Conservation (phyloP, 2,888 invertebrate species). For the Brachyopa scutellaris region DNA sequence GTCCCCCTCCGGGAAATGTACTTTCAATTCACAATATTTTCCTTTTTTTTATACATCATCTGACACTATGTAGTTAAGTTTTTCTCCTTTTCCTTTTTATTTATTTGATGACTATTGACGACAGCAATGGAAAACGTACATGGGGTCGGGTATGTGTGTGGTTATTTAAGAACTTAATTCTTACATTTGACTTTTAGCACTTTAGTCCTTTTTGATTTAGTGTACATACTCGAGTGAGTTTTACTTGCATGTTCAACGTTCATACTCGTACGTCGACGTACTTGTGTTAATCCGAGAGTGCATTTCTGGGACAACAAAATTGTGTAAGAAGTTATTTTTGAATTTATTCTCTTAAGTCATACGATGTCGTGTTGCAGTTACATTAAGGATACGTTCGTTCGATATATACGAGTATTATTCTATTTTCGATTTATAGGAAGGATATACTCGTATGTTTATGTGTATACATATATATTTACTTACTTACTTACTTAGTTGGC, state of each 20-base stretch:
- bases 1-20: constrained; percentile 46
- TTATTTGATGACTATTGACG: constrained; percentile 66
- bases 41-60: constrained; percentile 30
- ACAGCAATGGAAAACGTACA: constrained; percentile 32
- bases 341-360: constrained; percentile 54
- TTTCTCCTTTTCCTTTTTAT: too few relatives aligned
- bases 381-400: constrained; percentile 51
- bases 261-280: too few relatives aligned
- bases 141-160: constrained; percentile 4
- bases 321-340: constrained; percentile 53
- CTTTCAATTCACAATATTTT: constrained; percentile 51
- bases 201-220: constrained; percentile 49
- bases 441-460: too few relatives aligned
- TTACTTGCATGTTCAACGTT: constrained; percentile 16
- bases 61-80: constrained; percentile 54
- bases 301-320: constrained; percentile 37
- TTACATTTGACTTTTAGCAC: constrained; percentile 57
- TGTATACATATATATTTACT: too few relatives aligned
- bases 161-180: constrained; percentile 55
- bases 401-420: constrained; percentile 34
- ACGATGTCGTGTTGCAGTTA: constrained; percentile 48
- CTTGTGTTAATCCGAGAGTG: constrained; percentile 19
- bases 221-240: constrained; percentile 22
- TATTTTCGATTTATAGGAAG: constrained; percentile 38
- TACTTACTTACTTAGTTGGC: too few relatives aligned